phyloP scores from a whole-genome alignment of 2,888 invertebrate species.

The Lasius fuliginosus region DNA sequence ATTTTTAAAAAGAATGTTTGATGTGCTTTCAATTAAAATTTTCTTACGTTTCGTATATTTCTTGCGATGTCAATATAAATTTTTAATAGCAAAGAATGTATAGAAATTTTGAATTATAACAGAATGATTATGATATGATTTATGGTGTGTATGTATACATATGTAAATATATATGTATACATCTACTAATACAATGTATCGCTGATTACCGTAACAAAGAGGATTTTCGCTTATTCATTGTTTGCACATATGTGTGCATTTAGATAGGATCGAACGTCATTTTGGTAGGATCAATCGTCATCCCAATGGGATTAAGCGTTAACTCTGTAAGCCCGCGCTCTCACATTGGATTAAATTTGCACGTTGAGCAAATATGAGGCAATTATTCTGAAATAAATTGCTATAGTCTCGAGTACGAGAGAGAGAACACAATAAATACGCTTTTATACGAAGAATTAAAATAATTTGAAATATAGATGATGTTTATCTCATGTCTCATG shows the following conservation, averaged over 20 bases:
- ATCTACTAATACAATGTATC: slow-evolving; percentile 7
- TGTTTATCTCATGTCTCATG: neutral
- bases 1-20: neutral
- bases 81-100: slow-evolving; percentile 5
- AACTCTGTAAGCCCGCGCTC: slow-evolving; percentile 35
- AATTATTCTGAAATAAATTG: slow-evolving; percentile 42
- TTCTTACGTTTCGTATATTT: neutral
- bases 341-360: slow-evolving; percentile 47
- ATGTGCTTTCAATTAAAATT: neutral
- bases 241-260: slow-evolving; percentile 50
- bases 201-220: slow-evolving; percentile 35
- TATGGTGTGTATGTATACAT: neutral
- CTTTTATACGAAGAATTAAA: neutral
- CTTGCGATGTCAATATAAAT: neutral
- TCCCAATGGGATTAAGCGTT: slow-evolving; percentile 41
- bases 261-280: slow-evolving; percentile 53
- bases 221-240: slow-evolving; percentile 37
- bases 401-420: neutral
- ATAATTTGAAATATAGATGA: slow-evolving; percentile 11
- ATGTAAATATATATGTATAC: neutral
- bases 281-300: slow-evolving; percentile 54
- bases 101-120: neutral
- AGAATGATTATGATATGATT: slow-evolving; percentile 13
- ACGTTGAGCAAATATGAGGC: slow-evolving; percentile 41
- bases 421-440: neutral